Percentiles rank a stretch among this genome's conserved stretches.
Conservation (phyloP, 2,113 vertebrate genomes). For the Alces alces region DNA sequence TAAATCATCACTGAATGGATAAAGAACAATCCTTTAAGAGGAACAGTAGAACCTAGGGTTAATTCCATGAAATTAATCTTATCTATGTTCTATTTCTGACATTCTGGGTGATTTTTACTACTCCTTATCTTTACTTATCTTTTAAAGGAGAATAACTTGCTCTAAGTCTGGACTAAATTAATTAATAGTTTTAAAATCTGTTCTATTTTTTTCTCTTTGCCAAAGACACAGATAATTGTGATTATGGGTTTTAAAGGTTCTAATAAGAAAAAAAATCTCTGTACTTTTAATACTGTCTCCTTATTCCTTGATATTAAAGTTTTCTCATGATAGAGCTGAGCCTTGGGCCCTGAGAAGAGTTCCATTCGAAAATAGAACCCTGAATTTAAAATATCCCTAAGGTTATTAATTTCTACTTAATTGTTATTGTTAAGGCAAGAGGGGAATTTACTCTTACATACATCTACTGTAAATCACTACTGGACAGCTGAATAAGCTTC, state of each 20-base stretch:
- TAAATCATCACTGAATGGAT: background rate
- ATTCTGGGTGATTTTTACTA: background rate
- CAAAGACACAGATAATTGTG: background rate
- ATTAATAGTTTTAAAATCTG: conserved; percentile 35
- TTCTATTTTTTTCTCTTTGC: background rate
- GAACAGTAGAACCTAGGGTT: background rate
- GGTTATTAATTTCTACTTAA: conserved; percentile 14
- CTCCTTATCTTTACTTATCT: background rate
- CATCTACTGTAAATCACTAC: background rate
- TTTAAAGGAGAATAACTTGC: conserved; percentile 36
- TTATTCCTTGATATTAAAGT: background rate
- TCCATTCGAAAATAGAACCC: background rate
- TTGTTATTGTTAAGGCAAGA: background rate
- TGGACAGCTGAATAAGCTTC: background rate
- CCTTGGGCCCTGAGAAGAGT: background rate
- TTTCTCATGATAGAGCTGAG: background rate
- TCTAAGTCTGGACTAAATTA: conserved; percentile 32
- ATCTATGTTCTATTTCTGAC: background rate
- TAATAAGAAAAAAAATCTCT: background rate
- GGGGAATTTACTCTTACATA: background rate
- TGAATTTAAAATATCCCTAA: background rate
- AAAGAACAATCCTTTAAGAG: background rate
- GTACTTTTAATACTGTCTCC: background rate
- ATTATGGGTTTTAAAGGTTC: background rate
- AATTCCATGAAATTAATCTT: conserved; percentile 4